Conservation (phyloP, 2,113 vertebrate species). For the Cairina moschata region DNA sequence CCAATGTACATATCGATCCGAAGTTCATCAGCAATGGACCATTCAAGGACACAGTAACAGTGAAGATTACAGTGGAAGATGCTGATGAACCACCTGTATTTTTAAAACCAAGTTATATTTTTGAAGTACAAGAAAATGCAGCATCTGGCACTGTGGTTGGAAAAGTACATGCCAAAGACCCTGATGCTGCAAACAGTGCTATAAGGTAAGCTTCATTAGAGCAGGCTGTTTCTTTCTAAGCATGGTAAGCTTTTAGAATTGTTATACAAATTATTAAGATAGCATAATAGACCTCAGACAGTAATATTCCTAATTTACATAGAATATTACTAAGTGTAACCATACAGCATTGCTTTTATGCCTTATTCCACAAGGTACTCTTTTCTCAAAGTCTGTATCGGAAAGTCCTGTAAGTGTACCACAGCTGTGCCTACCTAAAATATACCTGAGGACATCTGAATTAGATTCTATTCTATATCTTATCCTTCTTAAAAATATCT, state of each 20-base stretch:
- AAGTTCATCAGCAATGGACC: constrained; percentile 95
- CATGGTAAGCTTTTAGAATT: background rate
- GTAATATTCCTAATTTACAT: background rate
- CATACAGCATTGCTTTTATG: background rate
- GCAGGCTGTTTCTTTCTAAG: background rate
- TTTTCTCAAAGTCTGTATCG: background rate
- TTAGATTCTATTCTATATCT: background rate
- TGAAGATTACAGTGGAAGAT: constrained; percentile 93
- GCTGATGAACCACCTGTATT: constrained; percentile 95
- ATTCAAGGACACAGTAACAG: constrained; percentile 93
- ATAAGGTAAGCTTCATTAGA: constrained; percentile 81
- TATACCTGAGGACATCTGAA: background rate
- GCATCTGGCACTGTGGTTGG: constrained; percentile 90
- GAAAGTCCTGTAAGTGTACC: background rate
- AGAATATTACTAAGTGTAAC: background rate
- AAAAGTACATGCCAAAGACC: constrained; percentile 95
- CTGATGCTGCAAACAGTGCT: constrained; percentile 90
- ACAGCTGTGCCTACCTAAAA: background rate
- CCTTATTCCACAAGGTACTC: background rate
- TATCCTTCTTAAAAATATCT: background rate
- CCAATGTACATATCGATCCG: constrained; percentile 89
- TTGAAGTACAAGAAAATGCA: constrained; percentile 95
- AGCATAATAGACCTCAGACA: background rate
- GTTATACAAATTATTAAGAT: background rate
- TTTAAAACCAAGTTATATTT: constrained; percentile 84